A percentile compares a stretch with the other conserved stretches of the same genome.
These are phyloP conservation scores for Chrysomela aeneicollis DNA, from an alignment of 2,888 invertebrate species.

Conservation along the genomic window DNA sequence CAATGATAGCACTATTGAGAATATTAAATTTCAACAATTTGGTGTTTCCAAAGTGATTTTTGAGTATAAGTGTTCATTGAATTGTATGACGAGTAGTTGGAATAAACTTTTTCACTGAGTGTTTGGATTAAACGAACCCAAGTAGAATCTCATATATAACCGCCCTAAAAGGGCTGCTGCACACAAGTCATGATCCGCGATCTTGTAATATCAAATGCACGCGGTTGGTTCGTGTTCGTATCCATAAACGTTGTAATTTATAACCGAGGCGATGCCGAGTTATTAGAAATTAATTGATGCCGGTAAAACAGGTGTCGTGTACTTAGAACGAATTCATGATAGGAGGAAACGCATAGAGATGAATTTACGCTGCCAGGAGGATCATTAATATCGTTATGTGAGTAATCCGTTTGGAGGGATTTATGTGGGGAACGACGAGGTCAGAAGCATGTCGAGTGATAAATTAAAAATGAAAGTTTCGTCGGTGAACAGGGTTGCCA, in stretches of 20 bases:
- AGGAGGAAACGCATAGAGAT: constrained; percentile 14
- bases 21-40: no score
- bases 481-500: constrained; percentile 23
- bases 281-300: constrained; percentile 31
- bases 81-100: no score
- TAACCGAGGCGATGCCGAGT: constrained; percentile 14
- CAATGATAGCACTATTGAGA: no score
- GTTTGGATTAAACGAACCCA: no score
- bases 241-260: constrained; percentile 23
- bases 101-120: no score
- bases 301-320: constrained; percentile 25
- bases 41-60: no score
- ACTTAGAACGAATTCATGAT: constrained; percentile 18
- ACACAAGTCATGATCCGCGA: no score
- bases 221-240: constrained; percentile 11
- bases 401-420: constrained; percentile 18
- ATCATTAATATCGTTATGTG: constrained; percentile 19
- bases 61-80: no score
- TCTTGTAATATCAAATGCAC: no score
- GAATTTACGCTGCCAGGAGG: constrained; percentile 8
- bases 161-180: no score
- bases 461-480: constrained; percentile 40
- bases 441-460: constrained; percentile 4
- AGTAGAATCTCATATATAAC: no score
- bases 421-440: background rate